Evolutionary conservation across 2,888 invertebrate genomes (phyloP).

Genomic region (Protophormia terraenovae): DNA sequence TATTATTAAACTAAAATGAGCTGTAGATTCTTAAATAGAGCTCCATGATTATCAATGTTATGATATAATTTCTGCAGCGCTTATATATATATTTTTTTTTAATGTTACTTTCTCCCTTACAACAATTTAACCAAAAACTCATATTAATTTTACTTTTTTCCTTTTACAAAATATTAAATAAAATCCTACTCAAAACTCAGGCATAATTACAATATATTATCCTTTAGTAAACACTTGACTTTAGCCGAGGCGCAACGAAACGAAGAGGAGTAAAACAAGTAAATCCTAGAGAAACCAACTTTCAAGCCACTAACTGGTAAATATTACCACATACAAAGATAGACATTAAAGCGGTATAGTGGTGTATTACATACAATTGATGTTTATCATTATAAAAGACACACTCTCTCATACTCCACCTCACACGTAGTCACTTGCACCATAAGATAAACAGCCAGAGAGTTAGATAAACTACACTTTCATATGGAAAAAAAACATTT

Average conservation of each 20-base stretch:
- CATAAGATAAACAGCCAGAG: background rate
- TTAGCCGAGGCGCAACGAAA: constrained; percentile 44
- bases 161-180: constrained; percentile 7
- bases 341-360: constrained; percentile 1
- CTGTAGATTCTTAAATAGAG: too few relatives aligned
- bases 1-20: too few relatives aligned
- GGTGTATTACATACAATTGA: constrained; percentile 24
- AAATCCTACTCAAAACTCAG: constrained; percentile 69
- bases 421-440: background rate
- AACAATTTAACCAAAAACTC: background rate
- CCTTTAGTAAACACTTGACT: constrained; percentile 38
- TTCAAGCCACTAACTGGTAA: constrained; percentile 17
- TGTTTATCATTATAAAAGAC: constrained; percentile 27
- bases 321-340: constrained; percentile 28
- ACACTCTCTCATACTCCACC: background rate
- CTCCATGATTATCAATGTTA: too few relatives aligned
- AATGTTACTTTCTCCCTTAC: background rate
- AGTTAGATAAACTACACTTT: background rate
- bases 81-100: too few relatives aligned
- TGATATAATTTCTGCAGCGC: too few relatives aligned
- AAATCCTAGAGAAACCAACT: constrained; percentile 31
- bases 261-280: constrained; percentile 49
- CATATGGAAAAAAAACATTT: constrained; percentile 16
- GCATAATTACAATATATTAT: constrained; percentile 74
- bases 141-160: background rate